phyloP scores from a whole-genome alignment of 2,888 invertebrate genomes.

The Callyntrura guangdongensis region DNA sequence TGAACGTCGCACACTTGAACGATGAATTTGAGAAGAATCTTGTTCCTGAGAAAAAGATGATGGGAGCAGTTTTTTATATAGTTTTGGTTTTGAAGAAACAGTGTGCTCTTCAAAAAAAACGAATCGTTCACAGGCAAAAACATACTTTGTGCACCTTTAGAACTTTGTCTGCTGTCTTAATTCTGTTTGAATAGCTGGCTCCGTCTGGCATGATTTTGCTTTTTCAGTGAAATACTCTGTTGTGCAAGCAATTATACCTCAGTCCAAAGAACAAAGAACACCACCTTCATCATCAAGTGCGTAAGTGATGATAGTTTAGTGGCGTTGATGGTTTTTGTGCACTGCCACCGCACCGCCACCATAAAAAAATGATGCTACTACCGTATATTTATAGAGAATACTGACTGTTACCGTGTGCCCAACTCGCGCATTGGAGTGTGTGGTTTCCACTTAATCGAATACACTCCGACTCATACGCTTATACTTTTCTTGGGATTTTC shows the following conservation, averaged over 20 bases:
- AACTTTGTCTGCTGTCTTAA: background rate
- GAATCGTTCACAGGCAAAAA: background rate
- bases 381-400: background rate
- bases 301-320: slow-evolving; percentile 44
- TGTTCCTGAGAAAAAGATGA: slow-evolving; percentile 11
- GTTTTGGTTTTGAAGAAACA: background rate
- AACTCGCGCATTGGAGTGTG: background rate
- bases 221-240: background rate
- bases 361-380: background rate
- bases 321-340: background rate
- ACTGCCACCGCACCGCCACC: background rate
- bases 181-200: background rate
- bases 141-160: slow-evolving; percentile 2
- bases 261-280: slow-evolving; percentile 58
- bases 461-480: slow-evolving; percentile 21
- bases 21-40: slow-evolving; percentile 17
- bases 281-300: slow-evolving; percentile 39
- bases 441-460: slow-evolving; percentile 30
- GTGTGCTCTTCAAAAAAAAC: background rate
- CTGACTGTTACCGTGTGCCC: background rate
- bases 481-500: background rate
- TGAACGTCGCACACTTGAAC: background rate
- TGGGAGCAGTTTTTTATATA: slow-evolving; percentile 15
- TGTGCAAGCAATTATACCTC: slow-evolving; percentile 49
- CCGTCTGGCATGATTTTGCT: background rate